A percentile compares a stretch with the other conserved stretches of the same genome.
Evolutionary conservation across 2,113 vertebrate species (phyloP).

Genomic region (rat (Rattus norvegicus)): DNA sequence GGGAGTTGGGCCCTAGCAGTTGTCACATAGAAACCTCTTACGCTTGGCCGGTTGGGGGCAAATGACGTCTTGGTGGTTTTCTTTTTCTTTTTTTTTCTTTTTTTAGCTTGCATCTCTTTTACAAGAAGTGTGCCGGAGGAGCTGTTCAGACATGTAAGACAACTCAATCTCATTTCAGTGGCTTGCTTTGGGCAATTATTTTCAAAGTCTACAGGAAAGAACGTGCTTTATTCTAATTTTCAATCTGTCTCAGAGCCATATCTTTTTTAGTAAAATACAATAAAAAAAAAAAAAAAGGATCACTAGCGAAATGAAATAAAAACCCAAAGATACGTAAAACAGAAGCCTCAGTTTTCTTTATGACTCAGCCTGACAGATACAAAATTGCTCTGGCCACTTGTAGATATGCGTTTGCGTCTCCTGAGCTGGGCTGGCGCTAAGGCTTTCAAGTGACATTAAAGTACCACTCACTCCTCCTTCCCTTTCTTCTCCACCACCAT

Average conservation of each 20-base stretch:
- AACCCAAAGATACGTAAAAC: conserved; percentile 39
- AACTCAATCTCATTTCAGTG: conserved; percentile 45
- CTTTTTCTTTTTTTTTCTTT: background rate
- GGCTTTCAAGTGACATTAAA: background rate
- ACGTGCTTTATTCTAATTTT: conserved; percentile 65
- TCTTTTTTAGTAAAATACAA: conserved; percentile 41
- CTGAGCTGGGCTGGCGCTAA: background rate
- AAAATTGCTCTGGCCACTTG: background rate
- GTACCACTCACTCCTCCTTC: background rate
- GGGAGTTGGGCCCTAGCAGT: background rate
- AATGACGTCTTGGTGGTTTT: background rate
- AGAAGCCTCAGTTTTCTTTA: conserved; percentile 2
- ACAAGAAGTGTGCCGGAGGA: background rate
- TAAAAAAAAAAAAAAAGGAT: conserved; percentile 67
- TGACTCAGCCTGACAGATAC: conserved; percentile 10
- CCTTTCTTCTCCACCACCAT: background rate
- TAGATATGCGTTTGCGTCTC: background rate
- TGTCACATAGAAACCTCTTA: background rate
- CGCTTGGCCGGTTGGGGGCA: background rate
- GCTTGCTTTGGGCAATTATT: conserved; percentile 66
- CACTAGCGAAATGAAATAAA: conserved; percentile 58
- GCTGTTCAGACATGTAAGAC: conserved; percentile 24
- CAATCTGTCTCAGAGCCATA: conserved; percentile 48
- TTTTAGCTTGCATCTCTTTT: conserved; percentile 16
- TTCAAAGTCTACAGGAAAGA: conserved; percentile 50